phyloP scores from a whole-genome alignment of 2,113 vertebrate species.

The Zapus hudsonius region DNA sequence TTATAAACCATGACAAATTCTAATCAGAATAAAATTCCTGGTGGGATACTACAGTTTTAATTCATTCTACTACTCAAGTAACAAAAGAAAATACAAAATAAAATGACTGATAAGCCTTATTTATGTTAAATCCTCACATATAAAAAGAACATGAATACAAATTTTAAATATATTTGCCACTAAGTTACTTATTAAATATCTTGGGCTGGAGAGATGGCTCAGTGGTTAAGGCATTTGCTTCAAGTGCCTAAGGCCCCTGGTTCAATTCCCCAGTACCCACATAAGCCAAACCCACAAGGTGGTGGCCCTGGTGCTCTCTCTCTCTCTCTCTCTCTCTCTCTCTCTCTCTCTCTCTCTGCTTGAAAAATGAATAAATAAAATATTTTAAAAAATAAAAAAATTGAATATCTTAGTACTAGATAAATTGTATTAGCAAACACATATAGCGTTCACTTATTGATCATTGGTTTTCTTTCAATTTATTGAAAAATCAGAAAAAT shows the following conservation, averaged over 20 bases:
- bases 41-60: neutral
- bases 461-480: neutral
- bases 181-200: too few species aligned
- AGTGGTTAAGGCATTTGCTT: too few species aligned
- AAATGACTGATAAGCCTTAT: neutral
- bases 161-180: neutral
- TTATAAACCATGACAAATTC: neutral
- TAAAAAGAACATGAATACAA: neutral
- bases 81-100: neutral
- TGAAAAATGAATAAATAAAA: too few species aligned
- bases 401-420: neutral
- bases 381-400: too few species aligned
- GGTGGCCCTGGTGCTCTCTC: too few species aligned
- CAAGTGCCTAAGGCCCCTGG: too few species aligned
- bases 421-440: neutral
- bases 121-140: neutral
- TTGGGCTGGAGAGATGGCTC: too few species aligned
- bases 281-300: too few species aligned
- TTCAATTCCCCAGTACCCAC: too few species aligned
- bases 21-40: slow-evolving; percentile 12
- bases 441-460: neutral
- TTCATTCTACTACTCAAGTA: neutral
- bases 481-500: neutral
- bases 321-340: too few species aligned
- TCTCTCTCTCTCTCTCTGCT: too few species aligned